These are phyloP conservation scores for Gallinago nigripennis DNA, from an alignment of 2,797 vertebrate species.

Conservation along the genomic window DNA sequence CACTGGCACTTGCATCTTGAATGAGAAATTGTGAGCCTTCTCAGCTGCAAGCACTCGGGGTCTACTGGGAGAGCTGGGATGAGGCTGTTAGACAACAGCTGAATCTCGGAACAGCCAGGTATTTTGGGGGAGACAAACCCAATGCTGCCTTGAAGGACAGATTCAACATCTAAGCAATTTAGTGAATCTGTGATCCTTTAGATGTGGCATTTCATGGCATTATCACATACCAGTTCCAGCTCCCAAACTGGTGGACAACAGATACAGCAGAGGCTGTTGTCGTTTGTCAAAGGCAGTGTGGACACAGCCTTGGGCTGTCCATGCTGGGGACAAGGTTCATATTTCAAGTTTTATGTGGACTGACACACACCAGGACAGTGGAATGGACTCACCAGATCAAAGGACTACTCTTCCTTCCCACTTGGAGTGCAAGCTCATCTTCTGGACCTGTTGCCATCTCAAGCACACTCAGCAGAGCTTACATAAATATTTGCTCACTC, in stretches of 20 bases:
- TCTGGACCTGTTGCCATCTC: background rate
- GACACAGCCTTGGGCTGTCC: background rate
- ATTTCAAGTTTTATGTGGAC: background rate
- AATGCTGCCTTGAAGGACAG: background rate
- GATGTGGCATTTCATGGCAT: background rate
- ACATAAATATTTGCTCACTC: background rate
- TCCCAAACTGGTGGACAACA: background rate
- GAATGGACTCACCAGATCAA: background rate
- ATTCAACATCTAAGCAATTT: background rate
- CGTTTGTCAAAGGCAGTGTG: background rate
- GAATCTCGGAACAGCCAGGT: background rate
- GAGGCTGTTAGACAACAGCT: background rate
- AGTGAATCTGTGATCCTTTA: background rate
- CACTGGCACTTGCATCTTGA: background rate
- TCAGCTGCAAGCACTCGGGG: background rate
- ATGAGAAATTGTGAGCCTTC: background rate
- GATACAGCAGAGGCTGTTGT: background rate
- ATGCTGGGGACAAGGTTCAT: background rate
- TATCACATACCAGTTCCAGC: background rate
- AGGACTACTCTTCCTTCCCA: background rate
- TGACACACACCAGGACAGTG: accelerated
- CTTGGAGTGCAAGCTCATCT: accelerated
- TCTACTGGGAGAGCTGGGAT: background rate
- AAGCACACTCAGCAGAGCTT: background rate
- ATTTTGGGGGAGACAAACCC: background rate